Percentiles rank a stretch among this genome's conserved stretches.
These are phyloP conservation scores for Picathartes gymnocephalus DNA, from an alignment of 2,113 vertebrate species.

Conservation along the genomic window DNA sequence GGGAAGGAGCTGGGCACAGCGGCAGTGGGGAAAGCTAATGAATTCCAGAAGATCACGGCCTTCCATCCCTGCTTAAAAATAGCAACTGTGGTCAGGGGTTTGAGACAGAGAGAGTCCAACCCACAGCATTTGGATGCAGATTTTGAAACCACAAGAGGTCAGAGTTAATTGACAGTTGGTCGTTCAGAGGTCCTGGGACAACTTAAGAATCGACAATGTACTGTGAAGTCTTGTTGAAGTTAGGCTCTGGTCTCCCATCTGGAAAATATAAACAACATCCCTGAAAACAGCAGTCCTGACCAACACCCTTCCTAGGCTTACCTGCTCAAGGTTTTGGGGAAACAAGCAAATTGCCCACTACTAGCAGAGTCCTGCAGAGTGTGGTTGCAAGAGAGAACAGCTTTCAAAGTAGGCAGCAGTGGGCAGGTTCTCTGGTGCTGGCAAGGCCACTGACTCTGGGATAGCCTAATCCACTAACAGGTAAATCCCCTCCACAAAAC, in stretches of 20 bases:
- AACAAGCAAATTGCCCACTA: neutral
- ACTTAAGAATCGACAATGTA: neutral
- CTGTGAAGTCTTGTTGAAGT: neutral
- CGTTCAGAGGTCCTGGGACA: slow-evolving; percentile 51
- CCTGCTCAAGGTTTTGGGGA: neutral
- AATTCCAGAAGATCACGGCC: neutral
- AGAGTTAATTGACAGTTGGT: slow-evolving; percentile 4
- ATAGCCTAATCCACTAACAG: slow-evolving; percentile 39
- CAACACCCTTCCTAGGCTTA: neutral
- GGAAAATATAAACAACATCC: rapidly evolving
- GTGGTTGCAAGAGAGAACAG: neutral
- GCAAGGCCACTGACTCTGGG: neutral
- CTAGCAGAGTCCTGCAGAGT: neutral
- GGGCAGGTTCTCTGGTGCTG: neutral
- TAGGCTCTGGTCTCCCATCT: neutral
- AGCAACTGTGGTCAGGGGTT: neutral
- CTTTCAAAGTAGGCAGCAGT: neutral
- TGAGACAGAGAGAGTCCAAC: slow-evolving; percentile 30
- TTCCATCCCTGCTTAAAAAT: slow-evolving; percentile 11
- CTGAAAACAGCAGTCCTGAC: neutral
- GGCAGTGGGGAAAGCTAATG: neutral
- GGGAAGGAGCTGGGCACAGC: neutral
- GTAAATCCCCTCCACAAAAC: slow-evolving; percentile 51
- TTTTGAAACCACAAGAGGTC: slow-evolving; percentile 25
- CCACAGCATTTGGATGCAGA: neutral